phyloP scores from a whole-genome alignment of 2,888 invertebrate genomes.

The Nasonovia ribisnigri region DNA sequence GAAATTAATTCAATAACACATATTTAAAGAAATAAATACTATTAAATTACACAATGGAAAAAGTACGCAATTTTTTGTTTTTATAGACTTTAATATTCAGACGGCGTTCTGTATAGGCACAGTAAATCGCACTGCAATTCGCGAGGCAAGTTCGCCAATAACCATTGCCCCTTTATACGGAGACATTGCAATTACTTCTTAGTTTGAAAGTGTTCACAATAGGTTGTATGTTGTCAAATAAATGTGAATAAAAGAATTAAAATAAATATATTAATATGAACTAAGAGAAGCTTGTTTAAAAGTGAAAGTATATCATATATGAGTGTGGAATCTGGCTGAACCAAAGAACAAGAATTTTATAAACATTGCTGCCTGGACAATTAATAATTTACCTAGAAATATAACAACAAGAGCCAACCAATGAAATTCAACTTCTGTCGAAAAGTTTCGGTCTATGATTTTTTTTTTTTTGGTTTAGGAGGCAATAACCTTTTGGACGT shows the following conservation, averaged over 20 bases:
- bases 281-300: slow-evolving; percentile 31
- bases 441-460: slow-evolving; percentile 26
- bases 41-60: not conserved
- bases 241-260: slow-evolving; percentile 13
- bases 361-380: not conserved
- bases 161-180: slow-evolving; percentile 44
- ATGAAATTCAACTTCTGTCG: slow-evolving; percentile 16
- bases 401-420: not conserved
- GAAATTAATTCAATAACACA: not conserved
- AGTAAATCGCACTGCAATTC: slow-evolving; percentile 53
- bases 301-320: slow-evolving; percentile 49
- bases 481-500: slow-evolving; percentile 47
- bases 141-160: slow-evolving; percentile 31
- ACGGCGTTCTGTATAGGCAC: slow-evolving; percentile 63
- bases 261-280: not conserved
- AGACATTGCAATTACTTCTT: not conserved
- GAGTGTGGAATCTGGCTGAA: slow-evolving; percentile 6
- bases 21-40: not conserved
- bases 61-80: not conserved
- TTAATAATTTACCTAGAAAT: slow-evolving; percentile 29
- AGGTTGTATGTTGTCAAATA: not conserved
- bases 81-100: not conserved
- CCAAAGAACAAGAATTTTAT: slow-evolving; percentile 13
- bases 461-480: slow-evolving; percentile 22
- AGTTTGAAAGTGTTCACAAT: not conserved